Conservation (phyloP, 2,888 invertebrate species). For the Acanthoscelides obtectus region DNA sequence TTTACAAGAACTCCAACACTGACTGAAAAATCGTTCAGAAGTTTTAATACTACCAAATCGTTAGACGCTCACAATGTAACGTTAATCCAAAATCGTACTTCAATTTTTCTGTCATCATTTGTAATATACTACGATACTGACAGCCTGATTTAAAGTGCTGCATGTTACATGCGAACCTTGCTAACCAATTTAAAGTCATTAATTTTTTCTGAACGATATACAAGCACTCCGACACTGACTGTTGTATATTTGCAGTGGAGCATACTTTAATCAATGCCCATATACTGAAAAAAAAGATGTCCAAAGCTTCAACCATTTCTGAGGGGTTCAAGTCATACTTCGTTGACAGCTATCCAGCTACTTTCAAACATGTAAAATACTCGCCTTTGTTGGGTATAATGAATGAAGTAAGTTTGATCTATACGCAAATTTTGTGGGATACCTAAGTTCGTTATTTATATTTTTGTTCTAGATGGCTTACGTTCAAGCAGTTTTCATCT, state of each 20-base stretch:
- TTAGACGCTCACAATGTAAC: too few species aligned
- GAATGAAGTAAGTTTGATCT: neutral
- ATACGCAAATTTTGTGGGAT: neutral
- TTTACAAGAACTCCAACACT: too few species aligned
- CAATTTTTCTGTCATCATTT: too few species aligned
- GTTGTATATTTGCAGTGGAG: conserved; percentile 19
- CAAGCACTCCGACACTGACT: too few species aligned
- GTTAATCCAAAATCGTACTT: too few species aligned
- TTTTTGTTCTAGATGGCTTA: conserved; percentile 19
- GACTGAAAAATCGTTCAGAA: too few species aligned
- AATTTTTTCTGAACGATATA: neutral
- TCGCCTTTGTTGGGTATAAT: conserved; percentile 9
- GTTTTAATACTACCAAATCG: too few species aligned
- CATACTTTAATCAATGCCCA: conserved; percentile 12
- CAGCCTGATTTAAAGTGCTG: too few species aligned
- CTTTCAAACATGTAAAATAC: conserved; percentile 15
- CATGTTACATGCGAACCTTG: too few species aligned
- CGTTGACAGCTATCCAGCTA: conserved; percentile 12
- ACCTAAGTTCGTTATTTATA: too few species aligned
- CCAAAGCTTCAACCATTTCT: conserved; percentile 2
- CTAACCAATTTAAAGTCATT: too few species aligned
- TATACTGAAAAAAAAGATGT: conserved; percentile 5
- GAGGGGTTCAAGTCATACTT: conserved; percentile 15
- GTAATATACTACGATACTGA: too few species aligned
- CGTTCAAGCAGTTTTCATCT: conserved; percentile 26